These are phyloP conservation scores for Eueides isabella DNA, from an alignment of 1,140 invertebrate species.

Conservation along the genomic window DNA sequence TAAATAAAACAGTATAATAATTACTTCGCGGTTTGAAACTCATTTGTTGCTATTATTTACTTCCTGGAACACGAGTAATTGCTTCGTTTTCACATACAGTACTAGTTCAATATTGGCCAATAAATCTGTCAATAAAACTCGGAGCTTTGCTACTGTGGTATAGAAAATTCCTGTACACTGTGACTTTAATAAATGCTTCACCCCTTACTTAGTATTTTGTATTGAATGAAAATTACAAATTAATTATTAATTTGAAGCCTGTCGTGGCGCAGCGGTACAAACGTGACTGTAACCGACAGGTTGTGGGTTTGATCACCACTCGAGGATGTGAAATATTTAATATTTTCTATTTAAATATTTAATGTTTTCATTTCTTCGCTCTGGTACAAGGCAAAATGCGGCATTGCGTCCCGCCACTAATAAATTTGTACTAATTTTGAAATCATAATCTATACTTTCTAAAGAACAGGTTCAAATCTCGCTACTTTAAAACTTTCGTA, in stretches of 20 bases:
- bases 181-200: background rate
- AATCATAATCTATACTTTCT: too few relatives aligned
- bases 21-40: background rate
- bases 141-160: constrained; percentile 1
- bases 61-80: constrained; percentile 6
- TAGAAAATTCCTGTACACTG: background rate
- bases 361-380: too few relatives aligned
- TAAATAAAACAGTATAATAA: background rate
- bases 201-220: background rate
- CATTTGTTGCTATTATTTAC: background rate
- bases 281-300: too few relatives aligned
- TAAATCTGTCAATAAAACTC: constrained; percentile 42
- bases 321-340: too few relatives aligned
- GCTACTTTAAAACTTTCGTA: too few relatives aligned
- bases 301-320: too few relatives aligned
- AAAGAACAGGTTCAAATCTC: too few relatives aligned
- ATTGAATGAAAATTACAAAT: background rate
- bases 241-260: background rate
- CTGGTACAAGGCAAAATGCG: too few relatives aligned
- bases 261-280: too few relatives aligned
- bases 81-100: background rate
- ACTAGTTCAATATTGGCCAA: constrained; percentile 24
- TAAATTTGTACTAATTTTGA: too few relatives aligned
- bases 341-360: too few relatives aligned
- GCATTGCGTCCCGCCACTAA: too few relatives aligned